Evolutionary conservation across 2,113 vertebrate species (phyloP).

Genomic region (Acanthochromis polyacanthus): DNA sequence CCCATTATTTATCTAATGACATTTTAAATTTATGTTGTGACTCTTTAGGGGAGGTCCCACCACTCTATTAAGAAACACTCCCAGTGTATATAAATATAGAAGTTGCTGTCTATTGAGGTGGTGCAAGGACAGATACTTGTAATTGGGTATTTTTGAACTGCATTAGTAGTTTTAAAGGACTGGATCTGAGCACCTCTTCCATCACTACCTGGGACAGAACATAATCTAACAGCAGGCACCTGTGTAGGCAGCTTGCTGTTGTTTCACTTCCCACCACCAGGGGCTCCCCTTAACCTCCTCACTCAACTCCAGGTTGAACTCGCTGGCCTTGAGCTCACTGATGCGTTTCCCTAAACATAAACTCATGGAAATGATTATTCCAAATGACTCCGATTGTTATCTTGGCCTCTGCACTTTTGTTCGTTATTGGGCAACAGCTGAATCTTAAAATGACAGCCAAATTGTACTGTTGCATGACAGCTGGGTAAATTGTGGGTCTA

Average conservation of each 20-base stretch:
- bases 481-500: slow-evolving; percentile 57
- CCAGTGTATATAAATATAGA: too few relatives aligned
- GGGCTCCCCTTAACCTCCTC: slow-evolving; percentile 71
- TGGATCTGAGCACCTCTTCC: not conserved
- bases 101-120: too few relatives aligned
- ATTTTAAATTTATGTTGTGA: not conserved
- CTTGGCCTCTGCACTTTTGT: slow-evolving; percentile 43
- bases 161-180: not conserved
- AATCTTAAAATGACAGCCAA: slow-evolving; percentile 40
- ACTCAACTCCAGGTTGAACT: slow-evolving; percentile 48
- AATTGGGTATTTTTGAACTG: not conserved
- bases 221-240: not conserved
- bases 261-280: slow-evolving; percentile 64
- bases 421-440: not conserved
- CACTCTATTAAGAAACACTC: too few relatives aligned
- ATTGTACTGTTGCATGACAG: slow-evolving; percentile 45
- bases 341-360: slow-evolving; percentile 63
- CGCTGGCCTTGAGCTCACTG: slow-evolving; percentile 47
- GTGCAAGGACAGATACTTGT: not conserved
- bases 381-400: slow-evolving; percentile 58
- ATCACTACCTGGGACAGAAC: not conserved
- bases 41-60: not conserved
- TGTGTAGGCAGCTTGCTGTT: slow-evolving; percentile 17
- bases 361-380: slow-evolving; percentile 59
- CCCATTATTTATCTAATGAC: not conserved